Evolutionary conservation across 2,113 vertebrate species (phyloP).

Genomic region (Thoracochromis brauschi): DNA sequence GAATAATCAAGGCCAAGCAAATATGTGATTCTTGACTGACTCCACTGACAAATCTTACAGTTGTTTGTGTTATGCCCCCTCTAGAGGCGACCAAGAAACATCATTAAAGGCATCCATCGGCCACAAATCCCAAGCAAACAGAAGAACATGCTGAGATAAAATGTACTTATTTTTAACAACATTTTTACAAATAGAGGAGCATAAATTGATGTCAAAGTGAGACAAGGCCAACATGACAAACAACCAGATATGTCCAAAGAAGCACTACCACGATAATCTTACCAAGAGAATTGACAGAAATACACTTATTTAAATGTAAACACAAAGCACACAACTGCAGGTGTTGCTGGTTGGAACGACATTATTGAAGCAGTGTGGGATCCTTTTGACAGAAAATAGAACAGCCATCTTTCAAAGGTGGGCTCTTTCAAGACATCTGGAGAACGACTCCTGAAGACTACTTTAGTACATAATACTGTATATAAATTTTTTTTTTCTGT

Average conservation of each 20-base stretch:
- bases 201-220: background rate
- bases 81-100: background rate
- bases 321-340: background rate
- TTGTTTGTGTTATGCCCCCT: background rate
- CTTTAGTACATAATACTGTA: background rate
- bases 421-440: background rate
- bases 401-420: background rate
- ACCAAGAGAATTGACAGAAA: rapidly evolving
- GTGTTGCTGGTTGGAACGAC: background rate
- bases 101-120: background rate
- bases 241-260: rapidly evolving
- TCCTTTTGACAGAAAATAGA: background rate
- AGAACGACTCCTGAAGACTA: background rate
- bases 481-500: background rate
- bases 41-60: background rate
- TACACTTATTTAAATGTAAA: background rate
- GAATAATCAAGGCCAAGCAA: background rate
- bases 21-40: background rate
- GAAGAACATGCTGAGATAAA: background rate
- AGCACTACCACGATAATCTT: background rate
- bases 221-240: rapidly evolving
- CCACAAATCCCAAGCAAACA: background rate
- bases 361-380: background rate
- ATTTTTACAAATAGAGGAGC: background rate
- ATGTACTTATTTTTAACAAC: background rate